These are phyloP conservation scores for Drosophila multiciliata DNA, from an alignment of 2,888 invertebrate genomes.

Conservation along the genomic window DNA sequence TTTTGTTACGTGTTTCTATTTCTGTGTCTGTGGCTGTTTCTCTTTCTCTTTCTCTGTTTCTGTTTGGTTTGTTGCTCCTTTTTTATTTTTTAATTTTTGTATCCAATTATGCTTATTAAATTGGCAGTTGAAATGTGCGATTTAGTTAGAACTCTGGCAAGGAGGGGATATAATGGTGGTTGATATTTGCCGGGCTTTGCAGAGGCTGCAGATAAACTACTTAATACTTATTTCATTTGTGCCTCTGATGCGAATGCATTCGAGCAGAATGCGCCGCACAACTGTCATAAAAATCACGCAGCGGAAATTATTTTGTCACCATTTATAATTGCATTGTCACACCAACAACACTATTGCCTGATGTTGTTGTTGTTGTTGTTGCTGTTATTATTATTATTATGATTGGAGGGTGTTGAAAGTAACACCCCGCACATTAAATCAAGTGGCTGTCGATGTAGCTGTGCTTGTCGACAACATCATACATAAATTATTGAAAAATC, in stretches of 20 bases:
- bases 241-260: constrained; percentile 50
- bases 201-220: constrained; percentile 56
- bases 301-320: constrained; percentile 84
- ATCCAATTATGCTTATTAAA: constrained; percentile 78
- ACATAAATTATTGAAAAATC: constrained; percentile 82
- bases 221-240: constrained; percentile 74
- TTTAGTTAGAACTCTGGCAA: background rate
- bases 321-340: constrained; percentile 84
- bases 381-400: constrained; percentile 55
- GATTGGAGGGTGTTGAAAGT: constrained; percentile 81
- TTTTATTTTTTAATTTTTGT: constrained; percentile 5
- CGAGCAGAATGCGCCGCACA: constrained; percentile 75
- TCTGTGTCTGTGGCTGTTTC: constrained; percentile 1
- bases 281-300: constrained; percentile 84
- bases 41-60: background rate
- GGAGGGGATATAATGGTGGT: background rate
- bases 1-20: constrained; percentile 34
- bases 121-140: constrained; percentile 67
- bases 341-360: constrained; percentile 53
- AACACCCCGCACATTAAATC: constrained; percentile 82
- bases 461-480: constrained; percentile 59
- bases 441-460: constrained; percentile 59
- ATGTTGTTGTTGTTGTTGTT: constrained; percentile 25
- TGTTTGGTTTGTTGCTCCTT: constrained; percentile 1
- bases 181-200: background rate